These are phyloP conservation scores for Catharus ustulatus DNA, from an alignment of 2,797 vertebrate genomes.

Conservation along the genomic window DNA sequence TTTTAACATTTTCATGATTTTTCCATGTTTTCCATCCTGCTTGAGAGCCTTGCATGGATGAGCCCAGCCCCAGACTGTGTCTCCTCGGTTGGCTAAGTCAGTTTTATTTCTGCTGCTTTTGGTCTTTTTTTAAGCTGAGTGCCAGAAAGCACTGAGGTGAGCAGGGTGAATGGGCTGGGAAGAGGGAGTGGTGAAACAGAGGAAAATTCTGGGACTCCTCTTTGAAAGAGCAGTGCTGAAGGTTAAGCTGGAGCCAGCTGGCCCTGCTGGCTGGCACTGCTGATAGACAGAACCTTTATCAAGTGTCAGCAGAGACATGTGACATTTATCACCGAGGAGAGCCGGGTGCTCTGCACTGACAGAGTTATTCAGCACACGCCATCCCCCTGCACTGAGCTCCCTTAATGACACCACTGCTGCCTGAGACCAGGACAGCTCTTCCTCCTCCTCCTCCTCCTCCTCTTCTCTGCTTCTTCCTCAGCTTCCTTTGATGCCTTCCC, in stretches of 20 bases:
- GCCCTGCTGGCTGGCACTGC: not conserved
- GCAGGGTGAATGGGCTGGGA: not conserved
- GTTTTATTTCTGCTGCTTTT: constrained; percentile 12
- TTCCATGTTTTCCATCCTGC: not conserved
- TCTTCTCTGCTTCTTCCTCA: not conserved
- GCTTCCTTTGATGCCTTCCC: not conserved
- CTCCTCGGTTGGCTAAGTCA: constrained; percentile 4
- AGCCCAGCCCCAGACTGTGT: not conserved
- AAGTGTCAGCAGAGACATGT: constrained; percentile 70
- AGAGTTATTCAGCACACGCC: constrained; percentile 56
- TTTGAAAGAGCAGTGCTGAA: not conserved
- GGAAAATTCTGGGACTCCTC: constrained; percentile 9
- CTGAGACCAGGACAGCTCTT: not conserved
- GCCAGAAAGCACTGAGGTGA: constrained; percentile 24
- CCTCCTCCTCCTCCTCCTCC: not conserved
- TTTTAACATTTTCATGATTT: not conserved
- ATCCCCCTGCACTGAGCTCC: constrained; percentile 27
- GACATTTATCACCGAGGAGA: constrained; percentile 72
- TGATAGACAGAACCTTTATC: constrained; percentile 71
- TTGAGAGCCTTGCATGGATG: not conserved
- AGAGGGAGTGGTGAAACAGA: not conserved
- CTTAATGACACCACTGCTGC: constrained; percentile 43
- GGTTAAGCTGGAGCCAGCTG: constrained; percentile 40
- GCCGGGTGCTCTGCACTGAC: constrained; percentile 35
- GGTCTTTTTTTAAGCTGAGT: constrained; percentile 13